Percentiles rank a stretch among this genome's conserved stretches.
Evolutionary conservation across 2,888 invertebrate genomes (phyloP).

Genomic region (Germaria angustata): DNA sequence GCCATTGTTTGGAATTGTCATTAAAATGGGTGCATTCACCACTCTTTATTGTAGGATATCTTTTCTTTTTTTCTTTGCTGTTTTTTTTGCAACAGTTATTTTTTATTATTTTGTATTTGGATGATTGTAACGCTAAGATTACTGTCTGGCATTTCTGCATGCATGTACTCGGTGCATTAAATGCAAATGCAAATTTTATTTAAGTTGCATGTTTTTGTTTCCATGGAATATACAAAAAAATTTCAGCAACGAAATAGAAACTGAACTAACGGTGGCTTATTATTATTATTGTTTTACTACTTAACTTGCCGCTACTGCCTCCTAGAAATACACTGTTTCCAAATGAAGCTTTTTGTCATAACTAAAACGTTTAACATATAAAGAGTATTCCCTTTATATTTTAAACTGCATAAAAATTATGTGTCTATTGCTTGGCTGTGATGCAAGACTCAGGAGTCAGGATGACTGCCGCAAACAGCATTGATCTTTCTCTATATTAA

Average conservation of each 20-base stretch:
- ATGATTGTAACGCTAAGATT: slow-evolving; percentile 72
- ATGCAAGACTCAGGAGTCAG: too few relatives aligned
- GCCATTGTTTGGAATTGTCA: slow-evolving; percentile 66
- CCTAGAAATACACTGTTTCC: slow-evolving; percentile 32
- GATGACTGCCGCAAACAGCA: too few relatives aligned
- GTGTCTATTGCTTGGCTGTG: too few relatives aligned
- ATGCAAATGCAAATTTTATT: slow-evolving; percentile 66
- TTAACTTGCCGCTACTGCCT: slow-evolving; percentile 42
- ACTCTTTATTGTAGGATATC: slow-evolving; percentile 56
- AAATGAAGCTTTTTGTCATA: background rate
- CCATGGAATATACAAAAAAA: slow-evolving; percentile 7
- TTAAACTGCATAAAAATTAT: too few relatives aligned
- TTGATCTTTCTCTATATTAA: too few relatives aligned
- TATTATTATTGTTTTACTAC: slow-evolving; percentile 60
- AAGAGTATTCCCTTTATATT: too few relatives aligned
- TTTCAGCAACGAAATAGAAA: slow-evolving; percentile 48
- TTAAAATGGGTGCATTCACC: slow-evolving; percentile 67
- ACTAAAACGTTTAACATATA: too few relatives aligned
- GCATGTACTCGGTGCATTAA: slow-evolving; percentile 64
- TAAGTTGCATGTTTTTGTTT: slow-evolving; percentile 47
- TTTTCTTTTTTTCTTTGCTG: slow-evolving; percentile 25
- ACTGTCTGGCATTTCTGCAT: slow-evolving; percentile 70
- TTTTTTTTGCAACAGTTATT: slow-evolving; percentile 36
- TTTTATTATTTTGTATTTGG: slow-evolving; percentile 49
- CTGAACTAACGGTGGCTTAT: slow-evolving; percentile 64